Percentiles rank a stretch among this genome's conserved stretches.
Evolutionary conservation across 2,888 invertebrate species (phyloP).

Genomic region (Rotaria macrura): DNA sequence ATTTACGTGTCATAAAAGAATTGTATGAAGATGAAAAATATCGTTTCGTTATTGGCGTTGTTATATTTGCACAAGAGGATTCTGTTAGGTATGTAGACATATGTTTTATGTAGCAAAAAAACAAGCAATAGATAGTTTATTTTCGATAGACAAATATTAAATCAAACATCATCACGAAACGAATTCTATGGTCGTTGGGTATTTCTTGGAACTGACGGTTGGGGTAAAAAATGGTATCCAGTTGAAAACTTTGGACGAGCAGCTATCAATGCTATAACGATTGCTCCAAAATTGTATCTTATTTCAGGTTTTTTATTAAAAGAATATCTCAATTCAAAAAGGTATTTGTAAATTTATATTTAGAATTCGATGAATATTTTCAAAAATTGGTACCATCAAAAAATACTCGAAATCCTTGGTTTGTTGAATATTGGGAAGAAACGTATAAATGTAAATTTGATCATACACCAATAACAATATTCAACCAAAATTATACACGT

Average conservation of each 20-base stretch:
- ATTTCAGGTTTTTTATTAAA: slow-evolving; percentile 40
- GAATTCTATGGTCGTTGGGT: slow-evolving; percentile 38
- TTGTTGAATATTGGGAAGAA: slow-evolving; percentile 47
- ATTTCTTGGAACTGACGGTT: slow-evolving; percentile 48
- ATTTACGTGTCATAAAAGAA: not conserved
- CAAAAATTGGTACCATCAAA: slow-evolving; percentile 41
- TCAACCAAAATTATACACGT: slow-evolving; percentile 20
- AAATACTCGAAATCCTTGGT: slow-evolving; percentile 47
- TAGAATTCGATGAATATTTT: slow-evolving; percentile 46
- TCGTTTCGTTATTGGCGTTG: not conserved
- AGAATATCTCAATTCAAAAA: too few relatives aligned
- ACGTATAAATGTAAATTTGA: slow-evolving; percentile 42
- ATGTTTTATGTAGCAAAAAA: not conserved
- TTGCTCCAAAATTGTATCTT: slow-evolving; percentile 44
- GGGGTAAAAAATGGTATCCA: slow-evolving; percentile 48
- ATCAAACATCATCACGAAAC: not conserved
- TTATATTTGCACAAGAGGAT: slow-evolving; percentile 16
- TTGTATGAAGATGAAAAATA: slow-evolving; percentile 6
- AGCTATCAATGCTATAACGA: slow-evolving; percentile 46
- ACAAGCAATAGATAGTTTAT: too few relatives aligned
- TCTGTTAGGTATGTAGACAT: not conserved
- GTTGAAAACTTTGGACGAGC: slow-evolving; percentile 43
- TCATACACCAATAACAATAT: not conserved
- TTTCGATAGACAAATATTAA: not conserved
- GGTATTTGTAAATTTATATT: too few relatives aligned